Percentiles rank a stretch among this genome's conserved stretches.
Conservation (phyloP, 2,797 vertebrate species). For the Megalops cyprinoides region DNA sequence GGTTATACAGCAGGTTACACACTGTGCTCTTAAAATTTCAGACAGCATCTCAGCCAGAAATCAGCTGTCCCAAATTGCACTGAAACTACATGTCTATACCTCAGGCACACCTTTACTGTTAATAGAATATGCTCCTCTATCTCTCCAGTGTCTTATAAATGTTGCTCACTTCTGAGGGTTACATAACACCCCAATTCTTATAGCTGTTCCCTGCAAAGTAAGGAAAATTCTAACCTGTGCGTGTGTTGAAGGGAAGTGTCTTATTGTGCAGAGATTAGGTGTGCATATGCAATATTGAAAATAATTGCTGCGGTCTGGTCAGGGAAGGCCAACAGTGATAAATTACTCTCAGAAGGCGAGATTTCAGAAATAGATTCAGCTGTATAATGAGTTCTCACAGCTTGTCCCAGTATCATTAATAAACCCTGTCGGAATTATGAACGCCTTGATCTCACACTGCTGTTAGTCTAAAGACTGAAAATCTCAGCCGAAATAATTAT, state of each 20-base stretch:
- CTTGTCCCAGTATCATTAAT: conserved; percentile 49
- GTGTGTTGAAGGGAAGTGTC: conserved; percentile 1
- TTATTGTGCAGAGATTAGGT: conserved; percentile 21
- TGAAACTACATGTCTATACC: not conserved
- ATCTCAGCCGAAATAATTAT: conserved; percentile 68
- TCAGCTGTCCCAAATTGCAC: not conserved
- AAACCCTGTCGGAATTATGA: conserved; percentile 62
- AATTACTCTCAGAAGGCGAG: conserved; percentile 59
- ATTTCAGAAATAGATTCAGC: conserved; percentile 54
- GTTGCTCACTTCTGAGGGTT: not conserved
- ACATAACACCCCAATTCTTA: not conserved
- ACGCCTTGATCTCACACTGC: conserved; percentile 63
- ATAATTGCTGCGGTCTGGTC: conserved; percentile 55
- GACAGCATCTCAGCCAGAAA: not conserved
- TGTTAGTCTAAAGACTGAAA: conserved; percentile 61
- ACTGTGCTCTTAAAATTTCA: not conserved
- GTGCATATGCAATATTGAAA: conserved; percentile 42
- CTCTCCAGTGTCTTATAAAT: not conserved
- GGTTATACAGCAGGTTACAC: not conserved
- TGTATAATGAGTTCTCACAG: conserved; percentile 46
- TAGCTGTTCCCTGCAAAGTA: not conserved
- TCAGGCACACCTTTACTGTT: not conserved
- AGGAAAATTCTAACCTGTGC: not conserved
- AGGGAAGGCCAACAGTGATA: conserved; percentile 51
- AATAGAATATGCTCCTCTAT: not conserved